Conservation (phyloP, 2,888 invertebrate genomes). For the Cantharis nigra region DNA sequence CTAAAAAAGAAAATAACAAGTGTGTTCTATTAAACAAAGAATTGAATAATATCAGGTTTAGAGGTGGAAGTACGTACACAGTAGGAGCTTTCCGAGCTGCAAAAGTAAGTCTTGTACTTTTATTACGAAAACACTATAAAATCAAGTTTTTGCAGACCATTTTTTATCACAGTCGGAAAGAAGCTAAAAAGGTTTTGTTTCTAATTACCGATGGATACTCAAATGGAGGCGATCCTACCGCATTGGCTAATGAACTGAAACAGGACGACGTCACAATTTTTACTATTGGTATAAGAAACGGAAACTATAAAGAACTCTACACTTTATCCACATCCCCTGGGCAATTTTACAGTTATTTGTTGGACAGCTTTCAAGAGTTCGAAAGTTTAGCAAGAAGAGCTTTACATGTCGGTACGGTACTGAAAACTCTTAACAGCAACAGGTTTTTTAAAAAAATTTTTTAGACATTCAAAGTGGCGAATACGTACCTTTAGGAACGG, state of each 20-base stretch:
- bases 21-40: constrained; percentile 66
- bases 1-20: constrained; percentile 62
- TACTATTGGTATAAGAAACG: constrained; percentile 66
- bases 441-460: background rate
- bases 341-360: constrained; percentile 66
- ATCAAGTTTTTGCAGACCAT: constrained; percentile 52
- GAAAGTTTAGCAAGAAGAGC: constrained; percentile 70
- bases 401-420: constrained; percentile 63
- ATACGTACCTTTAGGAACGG: constrained; percentile 59
- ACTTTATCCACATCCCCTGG: constrained; percentile 65
- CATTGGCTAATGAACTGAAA: constrained; percentile 62
- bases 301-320: constrained; percentile 66
- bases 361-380: constrained; percentile 71
- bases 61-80: constrained; percentile 72
- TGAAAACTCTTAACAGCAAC: background rate
- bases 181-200: constrained; percentile 65
- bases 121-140: background rate
- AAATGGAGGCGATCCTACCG: constrained; percentile 69
- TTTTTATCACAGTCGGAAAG: constrained; percentile 54
- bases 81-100: constrained; percentile 70
- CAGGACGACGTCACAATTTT: constrained; percentile 59
- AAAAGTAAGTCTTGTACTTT: constrained; percentile 55
- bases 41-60: constrained; percentile 63
- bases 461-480: constrained; percentile 66
- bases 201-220: constrained; percentile 74